These are phyloP conservation scores for Acleris holmiana DNA, from an alignment of 2,888 invertebrate genomes.

Conservation along the genomic window DNA sequence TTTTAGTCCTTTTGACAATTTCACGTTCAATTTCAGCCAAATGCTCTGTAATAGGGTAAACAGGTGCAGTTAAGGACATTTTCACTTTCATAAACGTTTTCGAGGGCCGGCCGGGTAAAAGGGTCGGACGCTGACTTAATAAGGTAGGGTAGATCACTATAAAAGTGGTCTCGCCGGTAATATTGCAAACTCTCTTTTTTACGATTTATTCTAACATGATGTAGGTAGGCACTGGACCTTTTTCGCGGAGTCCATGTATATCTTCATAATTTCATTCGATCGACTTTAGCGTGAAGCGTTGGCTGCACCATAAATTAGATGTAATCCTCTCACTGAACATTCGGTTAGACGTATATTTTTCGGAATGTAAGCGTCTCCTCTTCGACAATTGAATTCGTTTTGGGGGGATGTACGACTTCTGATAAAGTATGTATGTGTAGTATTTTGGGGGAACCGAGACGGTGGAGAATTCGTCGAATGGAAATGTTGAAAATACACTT, in stretches of 20 bases:
- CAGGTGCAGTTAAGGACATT: constrained; percentile 74
- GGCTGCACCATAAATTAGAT: constrained; percentile 8
- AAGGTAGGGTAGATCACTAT: constrained; percentile 67
- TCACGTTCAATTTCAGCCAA: constrained; percentile 51
- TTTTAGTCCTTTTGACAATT: constrained; percentile 48
- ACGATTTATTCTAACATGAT: constrained; percentile 56
- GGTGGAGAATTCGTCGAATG: neutral
- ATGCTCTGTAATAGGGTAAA: constrained; percentile 56
- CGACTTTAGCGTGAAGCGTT: constrained; percentile 2
- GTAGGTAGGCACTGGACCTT: constrained; percentile 47
- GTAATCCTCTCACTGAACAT: constrained; percentile 3
- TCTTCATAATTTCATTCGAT: constrained; percentile 26
- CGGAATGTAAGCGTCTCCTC: neutral
- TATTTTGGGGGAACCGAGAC: neutral
- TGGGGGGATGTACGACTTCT: neutral
- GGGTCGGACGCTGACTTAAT: constrained; percentile 71
- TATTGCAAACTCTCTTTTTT: constrained; percentile 64
- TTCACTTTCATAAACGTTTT: constrained; percentile 69
- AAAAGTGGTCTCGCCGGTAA: constrained; percentile 61
- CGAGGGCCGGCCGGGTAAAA: constrained; percentile 51
- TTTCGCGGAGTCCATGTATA: constrained; percentile 36
- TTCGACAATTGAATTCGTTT: constrained; percentile 6
- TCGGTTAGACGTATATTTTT: constrained; percentile 2
- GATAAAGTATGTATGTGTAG: neutral
- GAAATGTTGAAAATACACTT: neutral